phyloP scores from a whole-genome alignment of 2,797 vertebrate genomes.

The Coranthus polyacanthus region DNA sequence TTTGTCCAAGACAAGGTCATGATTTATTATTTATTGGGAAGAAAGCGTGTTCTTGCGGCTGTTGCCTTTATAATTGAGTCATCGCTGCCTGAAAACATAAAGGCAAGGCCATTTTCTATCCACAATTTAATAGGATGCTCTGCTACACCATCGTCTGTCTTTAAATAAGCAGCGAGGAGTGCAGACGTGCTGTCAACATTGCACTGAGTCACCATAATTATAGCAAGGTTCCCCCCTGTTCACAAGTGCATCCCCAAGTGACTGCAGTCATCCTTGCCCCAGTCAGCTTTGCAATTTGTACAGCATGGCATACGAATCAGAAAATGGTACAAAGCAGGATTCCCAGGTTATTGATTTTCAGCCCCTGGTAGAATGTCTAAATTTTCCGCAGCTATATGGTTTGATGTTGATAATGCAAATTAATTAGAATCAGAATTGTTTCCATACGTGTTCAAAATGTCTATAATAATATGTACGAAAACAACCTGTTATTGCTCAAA shows the following conservation, averaged over 20 bases:
- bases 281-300: constrained; percentile 49
- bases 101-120: constrained; percentile 50
- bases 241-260: constrained; percentile 56
- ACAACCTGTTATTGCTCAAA: no score
- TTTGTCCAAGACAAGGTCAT: constrained; percentile 71
- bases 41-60: constrained; percentile 56
- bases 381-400: not conserved
- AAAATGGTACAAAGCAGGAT: constrained; percentile 36
- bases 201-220: constrained; percentile 68
- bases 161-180: constrained; percentile 53
- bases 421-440: no score
- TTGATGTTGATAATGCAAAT: not conserved
- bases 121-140: constrained; percentile 47
- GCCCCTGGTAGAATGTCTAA: not conserved
- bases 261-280: constrained; percentile 60
- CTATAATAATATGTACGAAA: no score
- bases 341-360: constrained; percentile 35
- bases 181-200: constrained; percentile 61
- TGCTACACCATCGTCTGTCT: constrained; percentile 37
- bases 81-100: constrained; percentile 55
- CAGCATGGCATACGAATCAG: constrained; percentile 19
- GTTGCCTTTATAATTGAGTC: constrained; percentile 65
- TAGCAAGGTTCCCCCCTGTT: constrained; percentile 52
- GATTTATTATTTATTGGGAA: constrained; percentile 76
- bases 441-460: not conserved